Evolutionary conservation across 2,888 invertebrate genomes (phyloP), one percentile per base, ranked within the genome.

Genomic region (Lottia scabra): DNA sequence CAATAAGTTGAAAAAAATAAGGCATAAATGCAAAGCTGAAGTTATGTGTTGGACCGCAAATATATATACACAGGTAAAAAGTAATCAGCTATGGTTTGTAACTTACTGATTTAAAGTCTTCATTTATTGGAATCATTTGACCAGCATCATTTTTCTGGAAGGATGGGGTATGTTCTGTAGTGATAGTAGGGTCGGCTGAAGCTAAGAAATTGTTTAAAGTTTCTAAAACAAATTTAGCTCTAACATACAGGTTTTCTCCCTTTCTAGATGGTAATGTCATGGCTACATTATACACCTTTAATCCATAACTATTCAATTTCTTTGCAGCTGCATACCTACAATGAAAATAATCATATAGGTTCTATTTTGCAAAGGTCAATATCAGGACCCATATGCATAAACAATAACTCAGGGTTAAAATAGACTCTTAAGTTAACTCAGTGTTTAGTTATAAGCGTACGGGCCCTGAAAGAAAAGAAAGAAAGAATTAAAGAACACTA

Each of bases 191-290:
- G 75, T 87, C 88, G 46, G 83, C 83, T 10, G 89, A 89, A 13
- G 84, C 77, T 56, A 87, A 75, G 78, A 83, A 90, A 19, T 69
- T 81, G 67, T 84, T 82, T 26, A 88, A 68, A 0, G 88, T 87
- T n/a, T 84, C 80, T 65, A 84, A 65, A 13, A 87, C 85, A 76
- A 85, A 82, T 76, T 87, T 86, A 44, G 86, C 84, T 48, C 85
- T 81, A 8, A 86, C 75, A 74, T 77, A 87, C 65, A 84, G 71
- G 71, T 82, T 86, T 48, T 82, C 79, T 65, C 86, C 86, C 76
- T 87, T 85, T 19, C 81, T 74, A 3, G 74, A 45, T 45, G 68
- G 74, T 23, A 86, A 71, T 19, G 71, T 71, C 65, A 83, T 78
- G 0, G 82, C 77, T 8, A 87, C 70, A 16, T 79, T 79, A 27